Percentiles rank a stretch among this genome's conserved stretches.
Conservation (phyloP, 53 echinoderm and acorn worm species). For the Echinometra lucunter region DNA sequence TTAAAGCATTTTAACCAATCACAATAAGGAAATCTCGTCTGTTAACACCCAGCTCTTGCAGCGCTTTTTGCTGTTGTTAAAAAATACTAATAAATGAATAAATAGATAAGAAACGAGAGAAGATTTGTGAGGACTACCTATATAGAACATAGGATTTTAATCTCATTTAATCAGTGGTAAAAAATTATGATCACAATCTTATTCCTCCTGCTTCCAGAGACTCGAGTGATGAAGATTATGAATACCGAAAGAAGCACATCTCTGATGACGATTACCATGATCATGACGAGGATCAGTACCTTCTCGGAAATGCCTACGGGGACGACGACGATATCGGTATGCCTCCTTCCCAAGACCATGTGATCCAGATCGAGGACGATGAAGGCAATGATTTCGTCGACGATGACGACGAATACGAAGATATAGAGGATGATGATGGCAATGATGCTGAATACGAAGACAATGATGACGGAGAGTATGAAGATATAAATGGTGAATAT, state of each 20-base stretch:
- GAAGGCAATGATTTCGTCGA: neutral
- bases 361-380: conserved; percentile 11
- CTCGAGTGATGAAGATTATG: conserved; percentile 83
- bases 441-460: neutral
- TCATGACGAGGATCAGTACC: neutral
- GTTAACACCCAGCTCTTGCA: no score
- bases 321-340: conserved; percentile 1
- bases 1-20: no score
- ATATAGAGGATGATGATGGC: neutral
- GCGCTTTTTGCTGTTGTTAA: no score
- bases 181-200: no score
- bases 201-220: conserved; percentile 54
- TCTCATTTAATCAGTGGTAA: no score
- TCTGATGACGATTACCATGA: conserved; percentile 20
- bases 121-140: no score
- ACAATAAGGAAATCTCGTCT: no score
- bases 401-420: neutral
- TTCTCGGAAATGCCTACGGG: neutral
- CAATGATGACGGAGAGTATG: neutral
- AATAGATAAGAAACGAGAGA: no score
- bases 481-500: conserved; percentile 16
- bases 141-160: no score
- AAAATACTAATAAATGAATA: no score
- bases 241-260: no score
- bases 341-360: neutral